Percentiles rank a stretch among this genome's conserved stretches.
phyloP scores from a whole-genome alignment of 2,797 vertebrate genomes.

The Psittacula derbiana region DNA sequence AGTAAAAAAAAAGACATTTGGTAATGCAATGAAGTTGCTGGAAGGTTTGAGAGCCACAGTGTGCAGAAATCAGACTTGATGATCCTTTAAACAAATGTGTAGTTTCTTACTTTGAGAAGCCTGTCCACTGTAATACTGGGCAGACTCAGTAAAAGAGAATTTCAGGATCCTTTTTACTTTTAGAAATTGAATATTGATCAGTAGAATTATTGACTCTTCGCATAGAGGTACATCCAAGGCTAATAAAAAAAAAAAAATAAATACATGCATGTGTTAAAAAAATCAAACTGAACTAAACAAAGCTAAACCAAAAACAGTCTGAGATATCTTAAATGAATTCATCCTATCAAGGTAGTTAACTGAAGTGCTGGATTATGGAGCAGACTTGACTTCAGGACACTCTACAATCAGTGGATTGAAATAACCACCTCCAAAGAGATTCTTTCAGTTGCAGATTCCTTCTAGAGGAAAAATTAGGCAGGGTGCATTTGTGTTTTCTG shows the following conservation, averaged over 20 bases:
- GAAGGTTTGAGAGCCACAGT: not conserved
- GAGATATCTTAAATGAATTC: not conserved
- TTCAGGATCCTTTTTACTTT: not conserved
- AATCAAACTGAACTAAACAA: not conserved
- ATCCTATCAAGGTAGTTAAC: not conserved
- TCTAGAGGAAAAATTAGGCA: not conserved
- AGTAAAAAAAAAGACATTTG: not conserved
- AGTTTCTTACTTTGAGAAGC: not conserved
- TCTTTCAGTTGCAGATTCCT: not conserved
- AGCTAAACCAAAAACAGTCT: not conserved
- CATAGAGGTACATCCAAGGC: not conserved
- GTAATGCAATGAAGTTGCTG: not conserved
- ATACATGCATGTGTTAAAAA: not conserved
- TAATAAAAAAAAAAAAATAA: not conserved
- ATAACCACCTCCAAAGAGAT: not conserved
- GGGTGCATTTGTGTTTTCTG: not conserved
- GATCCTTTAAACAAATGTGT: not conserved
- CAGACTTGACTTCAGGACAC: not conserved
- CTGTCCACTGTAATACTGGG: not conserved
- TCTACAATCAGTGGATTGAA: not conserved
- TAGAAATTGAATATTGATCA: not conserved
- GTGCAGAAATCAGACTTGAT: not conserved
- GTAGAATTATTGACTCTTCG: not conserved
- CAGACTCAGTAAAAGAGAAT: not conserved
- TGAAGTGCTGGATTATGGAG: not conserved